phyloP scores from a whole-genome alignment of 2,888 invertebrate species.

The Drosophila ustulata region DNA sequence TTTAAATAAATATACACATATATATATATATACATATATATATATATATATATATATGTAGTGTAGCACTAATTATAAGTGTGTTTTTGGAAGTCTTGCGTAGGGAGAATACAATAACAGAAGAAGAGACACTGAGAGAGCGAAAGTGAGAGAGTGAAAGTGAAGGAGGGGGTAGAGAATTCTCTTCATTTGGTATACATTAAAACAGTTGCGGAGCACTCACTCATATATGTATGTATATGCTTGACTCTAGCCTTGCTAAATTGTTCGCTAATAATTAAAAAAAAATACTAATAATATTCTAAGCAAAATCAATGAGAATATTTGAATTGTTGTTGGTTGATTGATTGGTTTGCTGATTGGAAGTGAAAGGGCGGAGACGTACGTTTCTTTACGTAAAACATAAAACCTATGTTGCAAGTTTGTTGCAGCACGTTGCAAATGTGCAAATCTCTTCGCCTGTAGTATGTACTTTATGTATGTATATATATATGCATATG shows the following conservation, averaged over 20 bases:
- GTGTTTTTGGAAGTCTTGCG: slow-evolving; percentile 18
- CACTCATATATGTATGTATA: slow-evolving; percentile 11
- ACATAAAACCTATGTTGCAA: slow-evolving; percentile 21
- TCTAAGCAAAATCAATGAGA: slow-evolving; percentile 16
- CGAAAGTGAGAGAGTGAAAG: slow-evolving; percentile 1
- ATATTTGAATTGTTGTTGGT: slow-evolving; percentile 6
- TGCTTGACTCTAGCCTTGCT: slow-evolving; percentile 33
- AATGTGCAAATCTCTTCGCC: slow-evolving; percentile 15
- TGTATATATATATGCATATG: slow-evolving; percentile 39
- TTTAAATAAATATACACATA: slow-evolving; percentile 44
- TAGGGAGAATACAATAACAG: slow-evolving; percentile 8
- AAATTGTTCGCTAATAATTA: slow-evolving; percentile 34
- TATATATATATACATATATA: slow-evolving; percentile 45
- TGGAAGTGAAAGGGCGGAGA: slow-evolving; percentile 58
- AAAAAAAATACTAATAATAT: slow-evolving; percentile 18
- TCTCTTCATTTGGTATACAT: slow-evolving; percentile 35
- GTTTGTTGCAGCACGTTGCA: background rate
- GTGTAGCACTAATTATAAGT: slow-evolving; percentile 15
- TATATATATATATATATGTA: slow-evolving; percentile 12
- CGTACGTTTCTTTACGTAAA: slow-evolving; percentile 29
- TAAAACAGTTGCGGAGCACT: slow-evolving; percentile 29
- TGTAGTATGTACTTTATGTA: slow-evolving; percentile 32
- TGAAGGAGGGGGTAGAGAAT: slow-evolving; percentile 6
- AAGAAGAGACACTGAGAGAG: slow-evolving; percentile 8
- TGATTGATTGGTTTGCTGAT: slow-evolving; percentile 32